Evolutionary conservation across 2,888 invertebrate genomes (phyloP), one percentile per base, ranked within the genome.

Genomic region (Muschampia plurimacula): DNA sequence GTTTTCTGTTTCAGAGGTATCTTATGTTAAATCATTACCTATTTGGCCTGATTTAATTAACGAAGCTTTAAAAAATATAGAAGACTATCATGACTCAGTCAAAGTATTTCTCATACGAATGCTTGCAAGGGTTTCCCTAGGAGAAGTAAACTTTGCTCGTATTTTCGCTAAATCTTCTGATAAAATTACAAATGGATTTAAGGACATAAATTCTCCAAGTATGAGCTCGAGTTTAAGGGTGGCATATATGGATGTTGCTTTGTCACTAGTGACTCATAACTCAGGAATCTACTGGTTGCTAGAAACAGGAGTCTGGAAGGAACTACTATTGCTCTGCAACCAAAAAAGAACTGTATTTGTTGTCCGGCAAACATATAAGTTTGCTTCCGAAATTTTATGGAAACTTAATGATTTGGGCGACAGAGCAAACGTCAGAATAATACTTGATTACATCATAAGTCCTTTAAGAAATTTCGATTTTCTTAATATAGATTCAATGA

Each of bases 301-400:
- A n/a, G 88, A 95, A 72, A 92, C 90, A 74, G 96, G 95, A 15
- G 86, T 95, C 13, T 97, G 97, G 97, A 95, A 92, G 74, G 94
- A 96, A 78, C 95, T 97, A 41, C 86, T 97, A 4, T 93, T 92
- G 73, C 95, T 96, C 67, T 96, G 96, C 74, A 95, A 96, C 78
- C 91, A 95, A 70, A 96, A 96, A 84, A 95, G 96, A 74, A 97
- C 97, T 0, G 91, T 97, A 57, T 97, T 97, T 82, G 96, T 97
- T 10, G 95, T 96, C 0, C 94, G 96, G 55, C 96, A 96, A 82
- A 95, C 96, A 8, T 95, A 96, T 70, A 94, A 95, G 73, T 96
- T 97, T 79, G 89, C 97, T 22, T 94, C 95, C 22, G 91, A 92
- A 74, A 93, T 97, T 70, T 81, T 96, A 0, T 95, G 95, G 88